Base-by-base conservation (phyloP, 37 sponge, comb jelly and placozoan genomes). In the Ephydatia muelleri region DNA sequence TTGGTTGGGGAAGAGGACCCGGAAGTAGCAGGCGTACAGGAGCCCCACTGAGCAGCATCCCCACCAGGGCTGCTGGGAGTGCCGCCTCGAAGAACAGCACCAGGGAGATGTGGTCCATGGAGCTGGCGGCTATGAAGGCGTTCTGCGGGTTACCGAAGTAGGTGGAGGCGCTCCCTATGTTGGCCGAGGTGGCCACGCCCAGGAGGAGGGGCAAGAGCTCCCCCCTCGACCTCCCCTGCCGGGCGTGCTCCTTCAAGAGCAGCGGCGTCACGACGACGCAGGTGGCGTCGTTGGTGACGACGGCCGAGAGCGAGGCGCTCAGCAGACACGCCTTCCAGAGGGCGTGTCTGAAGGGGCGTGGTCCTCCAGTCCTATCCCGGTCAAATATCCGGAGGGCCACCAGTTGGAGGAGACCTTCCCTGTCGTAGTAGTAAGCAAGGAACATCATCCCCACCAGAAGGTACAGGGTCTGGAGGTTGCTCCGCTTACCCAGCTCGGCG, bases 391-490 rank as follows among this genome's bases (percentile, higher is more conserved):
- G 43, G 40, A 77, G 39, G 27, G 81, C 82, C 35, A 84, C 65
- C 13, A 74, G 77, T 26, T 39, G 73, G 0, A 92, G 85, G 4
- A 92, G 32, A 21, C 88, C 92, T 80, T 92, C 92, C n/a, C 92
- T 68, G 64, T 92, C 92, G 69, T 76, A 84, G 78, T 92, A 92
- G 74, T 83, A 80, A 25, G 88, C 71, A 34, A 91, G 73, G 71
- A 91, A 25, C 92, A 91, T 91, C 92, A 91, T 91, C 6, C 92
- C 92, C 38, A 91, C 47, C 38, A 91, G 88, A 6, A 91, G 87
- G 79, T 67, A 92, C 22, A 92, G 75, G 31, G 92, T 88, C 73
- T 87, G 85, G 6, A 92, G 76, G 31, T 85, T 84, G 40, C 65
- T 81, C 75, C 35, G 35, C 26, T 33, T 66, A 26, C 82, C 82